A percentile compares a stretch with the other conserved stretches of the same genome.
These are phyloP conservation scores for Cyclophora albipunctata DNA, from an alignment of 2,888 invertebrate species.

Conservation along the genomic window DNA sequence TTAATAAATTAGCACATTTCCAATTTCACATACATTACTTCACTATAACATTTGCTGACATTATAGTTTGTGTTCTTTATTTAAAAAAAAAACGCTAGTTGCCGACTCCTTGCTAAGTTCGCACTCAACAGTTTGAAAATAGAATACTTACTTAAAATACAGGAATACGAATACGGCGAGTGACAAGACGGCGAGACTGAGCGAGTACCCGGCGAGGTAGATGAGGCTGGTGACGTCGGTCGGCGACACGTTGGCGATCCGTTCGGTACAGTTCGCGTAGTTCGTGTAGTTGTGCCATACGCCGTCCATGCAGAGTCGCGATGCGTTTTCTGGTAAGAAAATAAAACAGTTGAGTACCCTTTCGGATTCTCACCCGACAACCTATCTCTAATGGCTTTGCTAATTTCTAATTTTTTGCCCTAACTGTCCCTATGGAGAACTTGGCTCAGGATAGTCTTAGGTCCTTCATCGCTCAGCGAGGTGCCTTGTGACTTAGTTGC, in stretches of 20 bases:
- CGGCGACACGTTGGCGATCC: conserved; percentile 66
- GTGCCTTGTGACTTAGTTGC: not conserved
- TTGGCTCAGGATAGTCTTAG: too few relatives aligned
- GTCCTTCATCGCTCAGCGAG: too few relatives aligned
- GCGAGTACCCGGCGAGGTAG: conserved; percentile 88
- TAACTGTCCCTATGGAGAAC: too few relatives aligned
- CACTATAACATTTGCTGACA: too few relatives aligned
- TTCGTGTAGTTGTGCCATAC: conserved; percentile 88
- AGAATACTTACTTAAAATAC: conserved; percentile 88
- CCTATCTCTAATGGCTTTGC: too few relatives aligned
- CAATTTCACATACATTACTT: too few relatives aligned
- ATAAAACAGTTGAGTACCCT: not conserved
- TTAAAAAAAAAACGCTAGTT: too few relatives aligned
- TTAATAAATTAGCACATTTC: too few relatives aligned
- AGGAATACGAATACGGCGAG: conserved; percentile 90
- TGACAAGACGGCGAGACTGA: conserved; percentile 87
- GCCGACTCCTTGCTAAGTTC: too few relatives aligned
- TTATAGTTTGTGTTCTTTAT: too few relatives aligned
- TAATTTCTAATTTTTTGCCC: too few relatives aligned
- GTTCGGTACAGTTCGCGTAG: conserved; percentile 83
- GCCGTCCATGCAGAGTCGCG: conserved; percentile 86
- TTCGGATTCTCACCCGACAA: too few relatives aligned
- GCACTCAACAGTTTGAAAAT: not conserved
- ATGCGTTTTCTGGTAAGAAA: conserved; percentile 83
- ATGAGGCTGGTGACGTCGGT: conserved; percentile 84